Percentiles rank a stretch among this genome's conserved stretches.
These are phyloP conservation scores for Andrena cerasifolii DNA, from an alignment of 1,140 invertebrate genomes.

Conservation along the genomic window DNA sequence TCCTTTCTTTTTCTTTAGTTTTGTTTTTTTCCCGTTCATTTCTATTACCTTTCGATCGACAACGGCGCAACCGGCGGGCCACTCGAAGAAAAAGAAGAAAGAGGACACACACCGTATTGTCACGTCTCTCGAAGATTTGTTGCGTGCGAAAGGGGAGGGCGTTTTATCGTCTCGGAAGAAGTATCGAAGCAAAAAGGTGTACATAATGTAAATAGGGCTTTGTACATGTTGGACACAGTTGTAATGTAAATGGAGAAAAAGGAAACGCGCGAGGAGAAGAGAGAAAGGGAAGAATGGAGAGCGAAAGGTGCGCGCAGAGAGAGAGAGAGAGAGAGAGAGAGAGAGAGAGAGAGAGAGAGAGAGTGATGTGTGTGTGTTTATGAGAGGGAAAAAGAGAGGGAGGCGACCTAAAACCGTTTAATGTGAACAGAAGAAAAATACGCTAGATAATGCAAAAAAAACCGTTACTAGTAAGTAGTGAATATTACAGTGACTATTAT, in stretches of 20 bases:
- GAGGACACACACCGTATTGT: constrained; percentile 11
- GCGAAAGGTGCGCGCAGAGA: constrained; percentile 2
- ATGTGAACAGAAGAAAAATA: constrained; percentile 67
- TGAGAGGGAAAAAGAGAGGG: constrained; percentile 36
- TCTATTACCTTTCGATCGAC: constrained; percentile 7
- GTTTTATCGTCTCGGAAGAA: constrained; percentile 39
- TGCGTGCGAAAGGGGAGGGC: constrained; percentile 28
- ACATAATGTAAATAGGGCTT: constrained; percentile 82
- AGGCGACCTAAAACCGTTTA: constrained; percentile 63
- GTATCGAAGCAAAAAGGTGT: constrained; percentile 66
- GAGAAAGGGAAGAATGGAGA: constrained; percentile 24
- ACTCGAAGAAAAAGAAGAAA: constrained; percentile 1
- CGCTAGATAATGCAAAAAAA: constrained; percentile 65
- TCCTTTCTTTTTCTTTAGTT: not conserved
- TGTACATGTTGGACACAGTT: constrained; percentile 82
- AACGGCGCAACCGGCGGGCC: constrained; percentile 42
- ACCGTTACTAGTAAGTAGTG: constrained; percentile 74
- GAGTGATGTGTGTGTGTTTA: not conserved
- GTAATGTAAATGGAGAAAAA: constrained; percentile 78
- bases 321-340: constrained; percentile 2
- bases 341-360: not conserved
- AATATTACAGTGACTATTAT: constrained; percentile 70
- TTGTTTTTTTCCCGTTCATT: not conserved
- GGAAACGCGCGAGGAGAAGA: constrained; percentile 49
- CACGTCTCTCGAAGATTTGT: constrained; percentile 20